Conservation (phyloP, 2,888 invertebrate species). For the Noctua fimbriata region DNA sequence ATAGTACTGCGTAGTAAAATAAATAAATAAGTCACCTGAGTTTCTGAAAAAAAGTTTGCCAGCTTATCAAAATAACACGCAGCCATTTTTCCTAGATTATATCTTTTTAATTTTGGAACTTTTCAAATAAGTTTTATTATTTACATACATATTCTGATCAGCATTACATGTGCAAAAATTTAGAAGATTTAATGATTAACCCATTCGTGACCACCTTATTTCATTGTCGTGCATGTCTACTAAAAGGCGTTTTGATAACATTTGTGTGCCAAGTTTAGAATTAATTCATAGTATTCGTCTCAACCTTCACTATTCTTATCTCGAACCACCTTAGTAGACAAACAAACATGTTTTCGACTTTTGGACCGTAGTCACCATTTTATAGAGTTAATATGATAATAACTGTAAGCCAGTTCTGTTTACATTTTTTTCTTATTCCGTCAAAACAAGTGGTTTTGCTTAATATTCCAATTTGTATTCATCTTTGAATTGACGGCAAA, state of each 20-base stretch:
- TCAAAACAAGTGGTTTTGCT: slow-evolving; percentile 58
- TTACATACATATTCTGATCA: background rate
- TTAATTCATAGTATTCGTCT: slow-evolving; percentile 26
- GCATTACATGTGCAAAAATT: background rate
- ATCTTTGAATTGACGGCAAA: slow-evolving; percentile 30
- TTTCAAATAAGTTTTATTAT: too few relatives aligned
- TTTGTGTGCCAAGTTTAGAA: slow-evolving; percentile 50
- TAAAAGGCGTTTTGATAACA: slow-evolving; percentile 34
- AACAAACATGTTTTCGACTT: slow-evolving; percentile 71
- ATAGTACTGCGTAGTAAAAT: slow-evolving; percentile 9
- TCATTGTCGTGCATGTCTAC: slow-evolving; percentile 33
- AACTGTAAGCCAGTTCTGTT: slow-evolving; percentile 67
- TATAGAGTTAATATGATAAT: slow-evolving; percentile 75
- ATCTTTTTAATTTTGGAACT: slow-evolving; percentile 2
- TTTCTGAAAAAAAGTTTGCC: background rate
- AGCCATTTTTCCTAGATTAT: background rate
- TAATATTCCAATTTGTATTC: slow-evolving; percentile 63
- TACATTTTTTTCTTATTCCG: slow-evolving; percentile 69
- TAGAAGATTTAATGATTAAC: slow-evolving; percentile 15
- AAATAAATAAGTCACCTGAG: background rate
- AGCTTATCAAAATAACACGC: background rate
- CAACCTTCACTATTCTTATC: slow-evolving; percentile 50
- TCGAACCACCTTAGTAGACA: slow-evolving; percentile 26
- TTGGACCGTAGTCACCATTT: slow-evolving; percentile 64
- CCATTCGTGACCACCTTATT: slow-evolving; percentile 53